Evolutionary conservation across 2,797 vertebrate genomes (phyloP).

Genomic region (Catamblyrhynchus diadema): DNA sequence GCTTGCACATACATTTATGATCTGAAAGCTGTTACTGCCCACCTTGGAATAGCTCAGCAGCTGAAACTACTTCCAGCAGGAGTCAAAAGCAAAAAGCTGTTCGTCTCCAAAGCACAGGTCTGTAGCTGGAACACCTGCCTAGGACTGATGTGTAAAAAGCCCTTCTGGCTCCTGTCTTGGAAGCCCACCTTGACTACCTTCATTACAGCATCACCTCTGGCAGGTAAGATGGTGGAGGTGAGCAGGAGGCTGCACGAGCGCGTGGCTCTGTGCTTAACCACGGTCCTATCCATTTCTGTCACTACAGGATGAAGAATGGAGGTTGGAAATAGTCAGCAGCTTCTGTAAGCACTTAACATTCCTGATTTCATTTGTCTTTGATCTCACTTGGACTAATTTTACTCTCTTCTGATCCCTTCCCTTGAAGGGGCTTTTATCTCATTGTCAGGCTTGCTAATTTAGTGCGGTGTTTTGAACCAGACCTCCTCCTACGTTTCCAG

Average conservation of each 20-base stretch:
- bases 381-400: constrained; percentile 61
- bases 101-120: neutral
- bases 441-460: constrained; percentile 62
- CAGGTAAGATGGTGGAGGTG: neutral
- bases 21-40: neutral
- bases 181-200: neutral
- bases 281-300: neutral
- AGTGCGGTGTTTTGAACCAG: constrained; percentile 25
- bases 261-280: neutral
- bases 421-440: constrained; percentile 62
- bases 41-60: neutral
- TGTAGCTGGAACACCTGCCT: neutral
- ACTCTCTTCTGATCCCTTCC: constrained; percentile 48
- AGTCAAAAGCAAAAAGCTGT: neutral
- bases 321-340: constrained; percentile 22
- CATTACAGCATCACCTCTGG: neutral
- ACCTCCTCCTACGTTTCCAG: neutral
- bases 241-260: neutral
- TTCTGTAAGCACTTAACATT: constrained; percentile 63
- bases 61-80: neutral
- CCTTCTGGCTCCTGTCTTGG: neutral
- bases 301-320: neutral
- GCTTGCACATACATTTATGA: neutral
- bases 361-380: constrained; percentile 58
- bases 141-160: neutral